Conservation (phyloP, 2,888 invertebrate genomes). For the Xestia rhomboidea region DNA sequence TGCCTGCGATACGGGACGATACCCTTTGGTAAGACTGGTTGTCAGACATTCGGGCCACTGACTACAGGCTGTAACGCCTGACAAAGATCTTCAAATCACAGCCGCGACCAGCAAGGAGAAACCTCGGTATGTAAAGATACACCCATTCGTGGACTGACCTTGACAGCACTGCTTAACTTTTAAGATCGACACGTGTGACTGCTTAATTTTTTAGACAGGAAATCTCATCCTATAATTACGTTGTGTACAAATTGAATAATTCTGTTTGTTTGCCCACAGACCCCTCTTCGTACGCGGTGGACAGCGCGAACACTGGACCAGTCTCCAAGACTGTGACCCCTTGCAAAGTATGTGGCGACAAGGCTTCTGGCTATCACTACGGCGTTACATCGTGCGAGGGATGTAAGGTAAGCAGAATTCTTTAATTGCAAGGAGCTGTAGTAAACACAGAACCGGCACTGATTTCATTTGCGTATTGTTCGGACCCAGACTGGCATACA, state of each 20-base stretch:
- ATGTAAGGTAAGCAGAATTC: conserved; percentile 94
- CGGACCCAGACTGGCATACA: background rate
- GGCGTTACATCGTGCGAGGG: conserved; percentile 99
- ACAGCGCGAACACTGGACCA: conserved; percentile 93
- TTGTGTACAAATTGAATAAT: background rate
- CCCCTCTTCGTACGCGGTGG: conserved; percentile 91
- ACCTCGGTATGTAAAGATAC: too few species aligned
- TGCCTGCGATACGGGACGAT: too few species aligned
- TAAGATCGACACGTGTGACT: too few species aligned
- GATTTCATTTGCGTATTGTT: background rate
- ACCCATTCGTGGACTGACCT: background rate
- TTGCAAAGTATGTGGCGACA: conserved; percentile 99
- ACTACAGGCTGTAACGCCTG: background rate
- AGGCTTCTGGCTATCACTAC: conserved; percentile 98
- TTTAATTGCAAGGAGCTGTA: background rate
- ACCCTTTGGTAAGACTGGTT: background rate
- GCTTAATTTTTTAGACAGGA: background rate
- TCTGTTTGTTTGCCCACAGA: conserved; percentile 69
- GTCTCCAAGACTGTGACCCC: conserved; percentile 96
- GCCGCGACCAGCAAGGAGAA: background rate
- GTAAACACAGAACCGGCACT: background rate
- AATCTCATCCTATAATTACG: background rate
- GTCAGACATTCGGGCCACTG: background rate
- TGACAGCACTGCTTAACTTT: too few species aligned
- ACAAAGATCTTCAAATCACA: background rate